Evolutionary conservation across 2,113 vertebrate genomes (phyloP).

Genomic region (Sigmodon hispidus): DNA sequence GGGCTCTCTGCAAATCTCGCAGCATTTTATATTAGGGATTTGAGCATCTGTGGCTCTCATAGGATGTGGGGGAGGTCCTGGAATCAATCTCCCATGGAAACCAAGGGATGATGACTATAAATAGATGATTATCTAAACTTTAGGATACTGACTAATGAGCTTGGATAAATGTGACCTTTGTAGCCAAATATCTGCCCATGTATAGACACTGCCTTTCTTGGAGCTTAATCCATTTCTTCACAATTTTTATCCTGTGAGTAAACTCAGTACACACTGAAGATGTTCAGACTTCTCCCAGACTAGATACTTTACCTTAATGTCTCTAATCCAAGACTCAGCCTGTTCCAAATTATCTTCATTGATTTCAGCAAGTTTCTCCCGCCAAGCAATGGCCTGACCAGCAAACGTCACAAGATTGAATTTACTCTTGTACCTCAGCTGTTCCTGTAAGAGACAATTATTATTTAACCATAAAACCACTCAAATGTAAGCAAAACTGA

Average conservation of each 20-base stretch:
- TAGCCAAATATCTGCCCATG: neutral
- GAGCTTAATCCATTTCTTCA: neutral
- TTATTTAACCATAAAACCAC: slow-evolving; percentile 47
- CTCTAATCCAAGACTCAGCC: slow-evolving; percentile 88
- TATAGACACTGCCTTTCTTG: neutral
- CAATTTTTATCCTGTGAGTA: neutral
- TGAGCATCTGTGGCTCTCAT: neutral
- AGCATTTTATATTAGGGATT: neutral
- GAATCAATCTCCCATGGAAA: neutral
- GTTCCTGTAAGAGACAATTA: slow-evolving; percentile 86
- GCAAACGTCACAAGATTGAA: slow-evolving; percentile 91
- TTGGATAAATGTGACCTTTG: neutral
- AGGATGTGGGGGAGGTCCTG: neutral
- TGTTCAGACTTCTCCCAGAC: neutral
- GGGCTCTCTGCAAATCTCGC: neutral
- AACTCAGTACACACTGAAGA: neutral
- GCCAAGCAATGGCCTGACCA: slow-evolving; percentile 85
- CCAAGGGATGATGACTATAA: neutral
- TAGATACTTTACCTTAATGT: slow-evolving; percentile 85
- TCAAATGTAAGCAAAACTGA: slow-evolving; percentile 27
- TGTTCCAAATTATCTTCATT: slow-evolving; percentile 86
- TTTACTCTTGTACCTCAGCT: slow-evolving; percentile 86
- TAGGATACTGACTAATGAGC: neutral
- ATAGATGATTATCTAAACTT: neutral
- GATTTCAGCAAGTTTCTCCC: slow-evolving; percentile 86